Evolutionary conservation across 1,140 invertebrate species (phyloP).

Genomic region (Sitobion miscanthi): DNA sequence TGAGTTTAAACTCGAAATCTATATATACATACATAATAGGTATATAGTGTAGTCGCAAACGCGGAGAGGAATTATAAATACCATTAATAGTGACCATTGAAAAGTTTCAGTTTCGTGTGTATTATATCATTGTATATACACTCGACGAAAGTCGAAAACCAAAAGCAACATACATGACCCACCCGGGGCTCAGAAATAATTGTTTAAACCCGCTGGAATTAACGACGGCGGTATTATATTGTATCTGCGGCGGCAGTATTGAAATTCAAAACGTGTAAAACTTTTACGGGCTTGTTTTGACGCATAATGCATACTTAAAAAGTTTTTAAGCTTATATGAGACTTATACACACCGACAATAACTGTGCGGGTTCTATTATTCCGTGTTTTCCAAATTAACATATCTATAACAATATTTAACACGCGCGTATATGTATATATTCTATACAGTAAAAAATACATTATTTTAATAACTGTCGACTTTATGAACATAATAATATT

Average conservation of each 20-base stretch:
- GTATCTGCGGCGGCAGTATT: background rate
- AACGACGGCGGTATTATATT: background rate
- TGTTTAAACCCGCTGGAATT: background rate
- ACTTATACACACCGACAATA: conserved; percentile 1
- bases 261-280: conserved; percentile 17
- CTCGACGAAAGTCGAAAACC: background rate
- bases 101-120: conserved; percentile 1
- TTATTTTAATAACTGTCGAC: background rate
- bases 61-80: background rate
- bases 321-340: conserved; percentile 16
- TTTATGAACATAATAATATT: background rate
- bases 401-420: conserved; percentile 15
- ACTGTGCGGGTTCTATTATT: background rate
- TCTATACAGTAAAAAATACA: too few species aligned
- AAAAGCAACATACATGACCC: background rate
- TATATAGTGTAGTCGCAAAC: background rate
- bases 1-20: background rate
- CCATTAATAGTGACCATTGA: background rate
- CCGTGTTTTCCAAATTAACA: background rate
- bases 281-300: conserved; percentile 15
- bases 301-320: conserved; percentile 9
- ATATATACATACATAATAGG: background rate
- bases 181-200: background rate
- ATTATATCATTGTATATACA: background rate
- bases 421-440: background rate